Percentiles rank a stretch among this genome's conserved stretches.
These are phyloP conservation scores for Crotalus adamanteus DNA, from an alignment of 2,797 vertebrate species.

Conservation along the genomic window DNA sequence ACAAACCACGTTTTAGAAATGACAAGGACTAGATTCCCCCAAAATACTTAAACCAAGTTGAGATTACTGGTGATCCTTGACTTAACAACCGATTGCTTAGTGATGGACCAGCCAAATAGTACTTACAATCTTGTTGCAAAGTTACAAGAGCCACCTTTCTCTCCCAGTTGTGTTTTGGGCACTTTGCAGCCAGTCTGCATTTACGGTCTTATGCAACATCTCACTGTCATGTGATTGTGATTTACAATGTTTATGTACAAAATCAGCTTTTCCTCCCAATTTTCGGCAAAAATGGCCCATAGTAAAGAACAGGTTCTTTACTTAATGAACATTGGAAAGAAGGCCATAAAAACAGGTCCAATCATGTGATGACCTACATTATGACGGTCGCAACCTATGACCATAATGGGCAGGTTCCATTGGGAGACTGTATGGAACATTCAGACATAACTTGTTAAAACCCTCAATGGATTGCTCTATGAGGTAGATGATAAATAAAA, in stretches of 20 bases:
- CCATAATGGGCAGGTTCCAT: neutral
- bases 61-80: neutral
- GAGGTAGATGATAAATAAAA: neutral
- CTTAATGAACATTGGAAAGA: neutral
- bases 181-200: neutral
- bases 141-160: neutral
- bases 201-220: rapidly evolving
- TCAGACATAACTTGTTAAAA: neutral
- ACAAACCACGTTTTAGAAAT: neutral
- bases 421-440: neutral
- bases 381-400: neutral
- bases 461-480: neutral
- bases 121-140: neutral
- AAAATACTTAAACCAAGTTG: neutral
- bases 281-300: neutral
- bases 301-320: neutral
- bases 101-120: neutral
- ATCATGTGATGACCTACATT: neutral
- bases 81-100: neutral
- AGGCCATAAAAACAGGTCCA: neutral
- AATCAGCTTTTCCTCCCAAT: neutral
- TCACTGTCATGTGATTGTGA: rapidly evolving
- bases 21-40: neutral
- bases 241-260: neutral
- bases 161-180: neutral